Percentiles rank a stretch among this genome's conserved stretches.
Conservation (phyloP, 2,797 vertebrate species). For the Phrynocephalus vlangalii region DNA sequence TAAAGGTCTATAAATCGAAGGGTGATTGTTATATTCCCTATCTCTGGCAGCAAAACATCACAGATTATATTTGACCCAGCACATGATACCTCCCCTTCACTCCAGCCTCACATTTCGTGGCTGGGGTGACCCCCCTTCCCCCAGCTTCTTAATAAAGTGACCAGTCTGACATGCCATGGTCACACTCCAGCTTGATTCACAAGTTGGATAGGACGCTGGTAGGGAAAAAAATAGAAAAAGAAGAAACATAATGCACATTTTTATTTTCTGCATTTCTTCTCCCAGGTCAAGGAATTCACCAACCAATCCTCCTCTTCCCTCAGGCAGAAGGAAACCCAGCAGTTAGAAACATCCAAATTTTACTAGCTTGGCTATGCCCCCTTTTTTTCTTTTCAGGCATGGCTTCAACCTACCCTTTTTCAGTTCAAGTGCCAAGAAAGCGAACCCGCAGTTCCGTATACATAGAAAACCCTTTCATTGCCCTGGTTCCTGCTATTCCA, state of each 20-base stretch:
- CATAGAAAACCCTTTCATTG: background rate
- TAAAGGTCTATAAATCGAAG: background rate
- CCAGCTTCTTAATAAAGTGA: background rate
- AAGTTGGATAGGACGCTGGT: background rate
- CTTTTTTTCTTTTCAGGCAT: background rate
- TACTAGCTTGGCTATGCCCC: background rate
- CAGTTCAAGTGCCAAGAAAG: background rate
- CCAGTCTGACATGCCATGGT: background rate
- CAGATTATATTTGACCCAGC: background rate
- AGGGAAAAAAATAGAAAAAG: background rate
- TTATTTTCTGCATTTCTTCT: background rate
- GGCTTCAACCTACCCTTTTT: background rate
- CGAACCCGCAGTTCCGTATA: slow-evolving; percentile 8
- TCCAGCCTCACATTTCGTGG: background rate
- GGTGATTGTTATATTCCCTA: no score
- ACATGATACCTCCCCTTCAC: background rate
- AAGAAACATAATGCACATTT: background rate
- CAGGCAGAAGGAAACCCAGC: background rate
- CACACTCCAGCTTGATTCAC: background rate
- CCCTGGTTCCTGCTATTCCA: background rate
- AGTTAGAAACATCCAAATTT: background rate
- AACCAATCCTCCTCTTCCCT: background rate
- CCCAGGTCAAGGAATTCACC: background rate
- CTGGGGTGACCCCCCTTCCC: background rate
- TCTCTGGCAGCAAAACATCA: background rate